These are phyloP conservation scores for Phortica magna DNA, from an alignment of 2,888 invertebrate species.

Conservation along the genomic window DNA sequence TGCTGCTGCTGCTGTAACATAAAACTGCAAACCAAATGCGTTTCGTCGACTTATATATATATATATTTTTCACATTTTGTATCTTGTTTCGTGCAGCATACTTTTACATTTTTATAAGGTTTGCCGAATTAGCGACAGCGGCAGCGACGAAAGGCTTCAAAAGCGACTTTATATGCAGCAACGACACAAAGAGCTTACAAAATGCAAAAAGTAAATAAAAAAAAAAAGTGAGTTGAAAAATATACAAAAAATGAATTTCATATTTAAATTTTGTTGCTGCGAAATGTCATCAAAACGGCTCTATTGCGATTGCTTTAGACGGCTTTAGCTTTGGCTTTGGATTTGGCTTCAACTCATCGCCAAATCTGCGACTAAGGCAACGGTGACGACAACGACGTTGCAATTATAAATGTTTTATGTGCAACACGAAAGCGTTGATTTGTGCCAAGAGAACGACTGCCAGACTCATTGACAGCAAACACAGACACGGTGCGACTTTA, in stretches of 20 bases:
- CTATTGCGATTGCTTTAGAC: too few relatives aligned
- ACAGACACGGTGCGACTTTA: not conserved
- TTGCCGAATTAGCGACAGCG: not conserved
- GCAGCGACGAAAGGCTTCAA: not conserved
- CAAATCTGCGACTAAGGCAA: slow-evolving; percentile 13
- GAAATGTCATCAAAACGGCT: not conserved
- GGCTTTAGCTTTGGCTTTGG: not conserved
- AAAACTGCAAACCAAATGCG: slow-evolving; percentile 15
- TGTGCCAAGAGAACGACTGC: not conserved
- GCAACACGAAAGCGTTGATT: slow-evolving; percentile 40
- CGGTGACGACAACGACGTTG: slow-evolving; percentile 48
- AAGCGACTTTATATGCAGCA: slow-evolving; percentile 16
- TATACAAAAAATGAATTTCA: slow-evolving; percentile 21
- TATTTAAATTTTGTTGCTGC: slow-evolving; percentile 18
- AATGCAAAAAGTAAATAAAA: slow-evolving; percentile 3
- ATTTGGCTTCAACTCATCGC: slow-evolving; percentile 28
- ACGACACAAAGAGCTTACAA: not conserved
- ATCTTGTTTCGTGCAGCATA: slow-evolving; percentile 16
- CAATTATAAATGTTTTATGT: slow-evolving; percentile 75
- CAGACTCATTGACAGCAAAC: not conserved
- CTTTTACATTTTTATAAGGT: slow-evolving; percentile 35
- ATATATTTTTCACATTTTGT: slow-evolving; percentile 20
- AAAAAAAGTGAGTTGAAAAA: slow-evolving; percentile 8
- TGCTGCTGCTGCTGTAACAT: not conserved
- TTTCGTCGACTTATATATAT: not conserved